Percentiles rank a stretch among this genome's conserved stretches.
Conservation (phyloP, 2,113 vertebrate species). For the Aptenodytes patagonicus region DNA sequence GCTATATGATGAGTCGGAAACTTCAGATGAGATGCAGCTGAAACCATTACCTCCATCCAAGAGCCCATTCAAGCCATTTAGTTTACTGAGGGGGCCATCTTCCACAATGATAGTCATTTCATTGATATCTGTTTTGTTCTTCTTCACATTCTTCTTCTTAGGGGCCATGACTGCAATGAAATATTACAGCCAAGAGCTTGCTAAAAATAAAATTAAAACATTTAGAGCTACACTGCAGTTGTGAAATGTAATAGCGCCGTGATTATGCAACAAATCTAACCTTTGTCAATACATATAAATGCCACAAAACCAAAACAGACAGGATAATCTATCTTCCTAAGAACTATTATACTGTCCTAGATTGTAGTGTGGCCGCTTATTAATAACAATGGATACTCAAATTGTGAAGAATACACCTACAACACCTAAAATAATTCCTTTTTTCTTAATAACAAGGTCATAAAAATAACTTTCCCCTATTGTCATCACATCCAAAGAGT, state of each 20-base stretch:
- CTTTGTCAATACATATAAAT: neutral
- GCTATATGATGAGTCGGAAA: slow-evolving; percentile 87
- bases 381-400: neutral
- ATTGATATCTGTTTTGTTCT: slow-evolving; percentile 90
- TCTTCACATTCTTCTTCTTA: slow-evolving; percentile 95
- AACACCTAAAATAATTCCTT: neutral
- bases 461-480: neutral
- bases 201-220: slow-evolving; percentile 54
- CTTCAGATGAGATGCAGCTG: slow-evolving; percentile 93
- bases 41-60: slow-evolving; percentile 94
- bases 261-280: neutral
- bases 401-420: neutral
- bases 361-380: neutral
- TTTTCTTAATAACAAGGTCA: neutral
- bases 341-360: neutral
- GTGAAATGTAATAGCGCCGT: slow-evolving; percentile 13
- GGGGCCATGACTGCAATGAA: slow-evolving; percentile 92
- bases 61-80: slow-evolving; percentile 89
- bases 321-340: neutral
- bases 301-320: neutral
- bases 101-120: slow-evolving; percentile 94
- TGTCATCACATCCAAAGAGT: neutral
- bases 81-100: slow-evolving; percentile 88
- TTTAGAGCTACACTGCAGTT: neutral
- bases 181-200: slow-evolving; percentile 82